Conservation (phyloP, 2,113 vertebrate species). For the Oncorhynchus keta region DNA sequence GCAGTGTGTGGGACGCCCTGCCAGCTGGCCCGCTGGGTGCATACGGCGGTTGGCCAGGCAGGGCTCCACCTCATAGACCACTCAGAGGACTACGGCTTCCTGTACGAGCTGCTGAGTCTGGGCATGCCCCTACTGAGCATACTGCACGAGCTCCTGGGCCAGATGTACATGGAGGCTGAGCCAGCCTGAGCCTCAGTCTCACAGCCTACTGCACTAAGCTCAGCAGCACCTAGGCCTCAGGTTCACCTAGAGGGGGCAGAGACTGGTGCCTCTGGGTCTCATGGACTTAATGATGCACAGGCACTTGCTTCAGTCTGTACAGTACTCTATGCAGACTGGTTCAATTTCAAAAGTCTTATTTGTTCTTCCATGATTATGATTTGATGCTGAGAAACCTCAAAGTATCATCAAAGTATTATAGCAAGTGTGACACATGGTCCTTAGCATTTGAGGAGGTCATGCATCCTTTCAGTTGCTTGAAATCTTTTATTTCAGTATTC, state of each 20-base stretch:
- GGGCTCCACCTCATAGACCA: slow-evolving; percentile 82
- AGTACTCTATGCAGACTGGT: background rate
- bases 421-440: too few species aligned
- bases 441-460: too few species aligned
- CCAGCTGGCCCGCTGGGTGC: slow-evolving; percentile 79
- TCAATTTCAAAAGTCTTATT: background rate
- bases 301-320: background rate
- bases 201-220: slow-evolving; percentile 7
- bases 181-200: slow-evolving; percentile 2
- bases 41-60: slow-evolving; percentile 71
- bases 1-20: slow-evolving; percentile 78
- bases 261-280: background rate
- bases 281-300: background rate
- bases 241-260: slow-evolving; percentile 14
- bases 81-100: slow-evolving; percentile 85
- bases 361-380: background rate
- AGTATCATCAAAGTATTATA: background rate
- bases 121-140: slow-evolving; percentile 85
- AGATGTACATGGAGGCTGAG: slow-evolving; percentile 82
- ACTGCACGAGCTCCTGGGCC: slow-evolving; percentile 82
- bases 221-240: slow-evolving; percentile 11
- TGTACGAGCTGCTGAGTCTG: slow-evolving; percentile 89
- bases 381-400: background rate
- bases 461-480: too few species aligned
- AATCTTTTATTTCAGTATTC: too few species aligned